Base-by-base conservation (phyloP, 1,140 invertebrate genomes). In the Bradynema listronoti region DNA sequence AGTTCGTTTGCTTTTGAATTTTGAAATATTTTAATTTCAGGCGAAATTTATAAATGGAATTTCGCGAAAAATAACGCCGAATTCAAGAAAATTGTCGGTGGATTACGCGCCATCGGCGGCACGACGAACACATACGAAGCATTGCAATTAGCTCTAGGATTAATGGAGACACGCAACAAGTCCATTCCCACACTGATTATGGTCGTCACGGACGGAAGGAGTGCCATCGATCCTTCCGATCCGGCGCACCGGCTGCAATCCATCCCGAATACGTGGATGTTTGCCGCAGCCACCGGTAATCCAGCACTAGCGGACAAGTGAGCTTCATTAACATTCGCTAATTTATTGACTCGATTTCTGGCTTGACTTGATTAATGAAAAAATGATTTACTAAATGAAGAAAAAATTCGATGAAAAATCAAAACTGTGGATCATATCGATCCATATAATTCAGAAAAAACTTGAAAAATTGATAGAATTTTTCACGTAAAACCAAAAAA, bases 41-140 rank as follows among this genome's bases (percentile, higher is more conserved):
- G 74, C 47, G 72, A 77, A 47, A 61, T 75, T 7, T 72, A 68
- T 36, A 51, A 51, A 39, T 75, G 72, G 74, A 77, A 77, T 53
- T 77, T 77, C 49, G 73, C 74, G 11, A 77, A 73, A 22, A 72
- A 49, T 29, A 75, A 75, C 51, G 69, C 73, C 39, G 66, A 74
- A 46, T 74, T 74, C 41, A 59, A 62, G 16, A 41, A 56, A 30
- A 65, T 70, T 16, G 58, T 72, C 3, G 50, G 57, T 43, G 58
- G 55, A 9, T 51, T 75, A 16, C 53, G 72, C 43, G 71, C 72
- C 22, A 75, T 75, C 42, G 73, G 73, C 25, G 73, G 73, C 29
- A 75, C 73, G 14, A 75, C 73, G 1, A 75, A 75, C 51, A 75
- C 73, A 2, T 49, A 65, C 49, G 68, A 71, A 67, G 73, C 73